phyloP scores from a whole-genome alignment of 2,888 invertebrate genomes.

The Macrosoma leucophasiata region DNA sequence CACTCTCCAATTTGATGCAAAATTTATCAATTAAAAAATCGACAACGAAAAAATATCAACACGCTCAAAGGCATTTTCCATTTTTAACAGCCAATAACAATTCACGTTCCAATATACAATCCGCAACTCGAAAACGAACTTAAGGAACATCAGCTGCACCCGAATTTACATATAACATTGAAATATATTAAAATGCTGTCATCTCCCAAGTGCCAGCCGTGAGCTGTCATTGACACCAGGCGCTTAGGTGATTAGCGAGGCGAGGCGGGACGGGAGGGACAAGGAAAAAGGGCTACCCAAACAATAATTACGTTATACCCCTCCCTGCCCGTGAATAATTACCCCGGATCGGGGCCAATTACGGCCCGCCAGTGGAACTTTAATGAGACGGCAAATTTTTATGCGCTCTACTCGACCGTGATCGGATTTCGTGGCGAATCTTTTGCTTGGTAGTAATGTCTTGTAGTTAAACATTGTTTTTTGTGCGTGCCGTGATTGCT shows the following conservation, averaged over 20 bases:
- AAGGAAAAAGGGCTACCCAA: slow-evolving; percentile 71
- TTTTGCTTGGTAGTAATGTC: no score
- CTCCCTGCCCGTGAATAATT: slow-evolving; percentile 73
- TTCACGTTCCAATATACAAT: no score
- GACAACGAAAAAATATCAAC: no score
- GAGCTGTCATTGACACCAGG: slow-evolving; percentile 69
- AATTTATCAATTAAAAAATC: no score
- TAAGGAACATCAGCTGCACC: slow-evolving; percentile 56
- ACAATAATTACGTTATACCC: slow-evolving; percentile 68
- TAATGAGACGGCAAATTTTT: slow-evolving; percentile 67
- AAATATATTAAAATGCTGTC: slow-evolving; percentile 74
- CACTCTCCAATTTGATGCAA: no score
- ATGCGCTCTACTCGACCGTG: slow-evolving; percentile 23
- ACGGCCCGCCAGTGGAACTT: slow-evolving; percentile 60
- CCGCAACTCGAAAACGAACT: no score
- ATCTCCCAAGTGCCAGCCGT: slow-evolving; percentile 64
- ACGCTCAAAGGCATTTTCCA: no score
- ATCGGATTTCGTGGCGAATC: slow-evolving; percentile 5
- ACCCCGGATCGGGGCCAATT: slow-evolving; percentile 68
- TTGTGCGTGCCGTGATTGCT: no score
- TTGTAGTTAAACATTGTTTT: no score
- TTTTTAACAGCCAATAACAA: no score
- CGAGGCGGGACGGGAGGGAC: no score
- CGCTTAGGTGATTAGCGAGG: slow-evolving; percentile 61
- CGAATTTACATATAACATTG: slow-evolving; percentile 66